Conservation (phyloP, 37 sponge, comb jelly and placozoan species). For the Hexactinellida sp. region DNA sequence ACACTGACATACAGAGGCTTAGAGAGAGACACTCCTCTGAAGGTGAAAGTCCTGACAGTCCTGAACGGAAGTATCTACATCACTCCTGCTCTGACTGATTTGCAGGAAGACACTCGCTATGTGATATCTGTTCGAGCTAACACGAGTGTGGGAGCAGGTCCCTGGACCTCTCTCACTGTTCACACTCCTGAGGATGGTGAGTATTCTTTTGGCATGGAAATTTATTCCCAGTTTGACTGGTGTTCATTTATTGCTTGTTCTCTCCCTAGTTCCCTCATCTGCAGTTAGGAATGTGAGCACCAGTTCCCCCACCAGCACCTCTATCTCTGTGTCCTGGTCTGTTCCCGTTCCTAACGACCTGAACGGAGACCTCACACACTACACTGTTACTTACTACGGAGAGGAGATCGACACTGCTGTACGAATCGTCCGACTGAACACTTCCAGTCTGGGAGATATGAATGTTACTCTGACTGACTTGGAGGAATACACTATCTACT, state of each 20-base stretch:
- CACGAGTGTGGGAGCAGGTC: background rate
- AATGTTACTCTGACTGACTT: background rate
- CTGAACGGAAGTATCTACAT: constrained; percentile 5
- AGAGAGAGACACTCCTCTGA: background rate
- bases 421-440: background rate
- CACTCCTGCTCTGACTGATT: background rate
- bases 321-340: background rate
- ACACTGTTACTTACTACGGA: background rate
- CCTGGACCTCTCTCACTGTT: background rate
- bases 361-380: background rate
- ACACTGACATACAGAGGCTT: background rate
- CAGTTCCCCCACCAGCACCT: background rate
- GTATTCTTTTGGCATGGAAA: no score
- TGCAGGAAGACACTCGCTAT: background rate
- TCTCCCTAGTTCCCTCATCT: background rate
- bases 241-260: background rate
- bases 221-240: no score
- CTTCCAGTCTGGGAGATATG: background rate
- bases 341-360: background rate
- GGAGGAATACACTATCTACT: background rate
- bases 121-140: constrained; percentile 1
- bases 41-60: background rate
- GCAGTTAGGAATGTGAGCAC: background rate
- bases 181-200: constrained; percentile 11
- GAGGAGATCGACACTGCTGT: background rate